Conservation (phyloP, 1,140 invertebrate genomes). For the Pogonus chalceus region DNA sequence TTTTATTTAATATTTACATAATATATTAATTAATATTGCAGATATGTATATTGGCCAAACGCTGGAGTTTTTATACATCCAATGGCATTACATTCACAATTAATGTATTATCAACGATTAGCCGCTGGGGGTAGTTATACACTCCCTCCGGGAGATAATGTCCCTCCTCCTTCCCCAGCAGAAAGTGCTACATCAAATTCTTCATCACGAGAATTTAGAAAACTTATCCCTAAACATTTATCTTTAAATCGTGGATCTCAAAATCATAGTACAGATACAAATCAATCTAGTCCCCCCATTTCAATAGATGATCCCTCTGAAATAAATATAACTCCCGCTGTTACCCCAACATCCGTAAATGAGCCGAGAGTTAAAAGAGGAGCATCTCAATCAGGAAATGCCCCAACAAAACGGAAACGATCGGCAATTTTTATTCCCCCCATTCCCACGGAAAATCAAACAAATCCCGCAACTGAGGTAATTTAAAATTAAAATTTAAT, state of each 20-base stretch:
- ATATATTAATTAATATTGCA: too few relatives aligned
- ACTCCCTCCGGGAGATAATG: conserved; percentile 20
- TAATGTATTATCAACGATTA: conserved; percentile 63
- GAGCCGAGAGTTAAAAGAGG: conserved; percentile 9
- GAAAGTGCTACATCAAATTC: neutral
- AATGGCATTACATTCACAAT: conserved; percentile 56
- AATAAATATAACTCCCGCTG: conserved; percentile 23
- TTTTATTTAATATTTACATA: too few relatives aligned
- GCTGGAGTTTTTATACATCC: conserved; percentile 61
- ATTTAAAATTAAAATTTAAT: neutral
- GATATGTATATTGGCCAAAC: conserved; percentile 60
- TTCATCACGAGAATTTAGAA: neutral
- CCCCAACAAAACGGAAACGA: conserved; percentile 58
- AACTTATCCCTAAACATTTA: neutral
- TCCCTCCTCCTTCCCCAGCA: neutral
- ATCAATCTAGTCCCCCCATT: conserved; percentile 28
- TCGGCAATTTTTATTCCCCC: conserved; percentile 75
- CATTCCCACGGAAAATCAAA: conserved; percentile 56
- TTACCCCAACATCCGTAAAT: conserved; percentile 30
- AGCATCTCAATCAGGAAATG: conserved; percentile 14
- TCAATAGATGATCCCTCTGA: conserved; percentile 21
- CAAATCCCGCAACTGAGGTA: conserved; percentile 67
- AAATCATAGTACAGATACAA: conserved; percentile 16
- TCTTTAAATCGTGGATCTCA: neutral
- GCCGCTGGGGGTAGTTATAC: conserved; percentile 39